Evolutionary conservation across 2,113 vertebrate genomes (phyloP).

Genomic region (Eretmochelys imbricata): DNA sequence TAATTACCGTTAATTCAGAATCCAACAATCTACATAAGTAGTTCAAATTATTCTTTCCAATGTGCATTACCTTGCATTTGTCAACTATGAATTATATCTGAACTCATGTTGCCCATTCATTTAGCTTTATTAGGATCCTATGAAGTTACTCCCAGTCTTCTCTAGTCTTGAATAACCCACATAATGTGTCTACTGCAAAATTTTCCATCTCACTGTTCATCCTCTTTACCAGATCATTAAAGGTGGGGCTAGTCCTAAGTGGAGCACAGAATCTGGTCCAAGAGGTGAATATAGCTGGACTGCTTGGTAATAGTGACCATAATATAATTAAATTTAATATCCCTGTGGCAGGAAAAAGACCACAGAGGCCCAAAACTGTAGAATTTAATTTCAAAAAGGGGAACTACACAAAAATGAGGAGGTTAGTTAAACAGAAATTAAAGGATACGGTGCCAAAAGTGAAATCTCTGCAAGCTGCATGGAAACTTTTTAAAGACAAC

Average conservation of each 20-base stretch:
- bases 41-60: constrained; percentile 8
- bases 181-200: constrained; percentile 8
- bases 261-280: no score
- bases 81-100: constrained; percentile 53
- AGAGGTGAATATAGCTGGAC: no score
- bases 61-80: constrained; percentile 41
- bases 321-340: no score
- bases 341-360: no score
- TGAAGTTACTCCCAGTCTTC: constrained; percentile 28
- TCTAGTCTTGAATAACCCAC: constrained; percentile 25
- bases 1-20: constrained; percentile 42
- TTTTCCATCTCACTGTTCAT: constrained; percentile 18
- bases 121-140: constrained; percentile 60
- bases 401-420: no score
- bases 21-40: constrained; percentile 2
- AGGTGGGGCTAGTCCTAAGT: not conserved
- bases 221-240: not conserved
- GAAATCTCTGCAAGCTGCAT: no score
- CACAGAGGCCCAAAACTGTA: no score
- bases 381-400: no score
- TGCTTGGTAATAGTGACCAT: no score
- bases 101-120: constrained; percentile 32
- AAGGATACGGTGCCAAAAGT: no score
- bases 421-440: no score
- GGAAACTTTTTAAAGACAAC: no score